Evolutionary conservation across 2,797 vertebrate species (phyloP).

Genomic region (Centropyge bicolor): DNA sequence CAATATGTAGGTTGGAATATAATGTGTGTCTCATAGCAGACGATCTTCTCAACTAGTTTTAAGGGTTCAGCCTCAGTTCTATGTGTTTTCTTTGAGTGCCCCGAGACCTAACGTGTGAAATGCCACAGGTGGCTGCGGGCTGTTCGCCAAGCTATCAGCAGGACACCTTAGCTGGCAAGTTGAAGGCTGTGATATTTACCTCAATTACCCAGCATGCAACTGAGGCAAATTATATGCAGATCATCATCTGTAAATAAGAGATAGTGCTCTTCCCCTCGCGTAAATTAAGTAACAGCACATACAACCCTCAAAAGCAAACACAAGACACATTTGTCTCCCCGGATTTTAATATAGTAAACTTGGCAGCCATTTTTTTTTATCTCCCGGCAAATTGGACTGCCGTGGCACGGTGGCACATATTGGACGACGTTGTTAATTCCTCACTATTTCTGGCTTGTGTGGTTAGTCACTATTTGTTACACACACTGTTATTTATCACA

Average conservation of each 20-base stretch:
- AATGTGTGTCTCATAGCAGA: conserved; percentile 19
- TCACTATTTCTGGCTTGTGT: conserved; percentile 90
- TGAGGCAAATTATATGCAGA: conserved; percentile 91
- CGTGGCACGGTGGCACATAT: conserved; percentile 89
- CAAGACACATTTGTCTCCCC: conserved; percentile 87
- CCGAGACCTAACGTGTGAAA: conserved; percentile 47
- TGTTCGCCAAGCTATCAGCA: conserved; percentile 67
- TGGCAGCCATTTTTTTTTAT: conserved; percentile 90
- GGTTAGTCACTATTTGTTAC: conserved; percentile 94
- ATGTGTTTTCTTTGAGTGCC: conserved; percentile 26
- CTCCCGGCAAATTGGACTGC: conserved; percentile 93
- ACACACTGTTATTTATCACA: conserved; percentile 90
- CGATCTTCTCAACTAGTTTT: background rate
- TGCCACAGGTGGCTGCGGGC: conserved; percentile 83
- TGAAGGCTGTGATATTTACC: conserved; percentile 77
- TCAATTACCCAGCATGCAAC: conserved; percentile 78
- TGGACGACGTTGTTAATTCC: conserved; percentile 91
- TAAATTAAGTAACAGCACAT: conserved; percentile 62
- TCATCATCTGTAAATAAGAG: conserved; percentile 96
- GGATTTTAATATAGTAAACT: conserved; percentile 93
- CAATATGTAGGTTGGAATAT: background rate
- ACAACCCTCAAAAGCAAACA: conserved; percentile 55
- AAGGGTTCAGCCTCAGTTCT: conserved; percentile 20
- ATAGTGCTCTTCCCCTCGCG: conserved; percentile 87
- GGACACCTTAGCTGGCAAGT: conserved; percentile 71